Percentiles rank a stretch among this genome's conserved stretches.
phyloP scores from a whole-genome alignment of 2,113 vertebrate species.

The Dryoscopus gambensis region DNA sequence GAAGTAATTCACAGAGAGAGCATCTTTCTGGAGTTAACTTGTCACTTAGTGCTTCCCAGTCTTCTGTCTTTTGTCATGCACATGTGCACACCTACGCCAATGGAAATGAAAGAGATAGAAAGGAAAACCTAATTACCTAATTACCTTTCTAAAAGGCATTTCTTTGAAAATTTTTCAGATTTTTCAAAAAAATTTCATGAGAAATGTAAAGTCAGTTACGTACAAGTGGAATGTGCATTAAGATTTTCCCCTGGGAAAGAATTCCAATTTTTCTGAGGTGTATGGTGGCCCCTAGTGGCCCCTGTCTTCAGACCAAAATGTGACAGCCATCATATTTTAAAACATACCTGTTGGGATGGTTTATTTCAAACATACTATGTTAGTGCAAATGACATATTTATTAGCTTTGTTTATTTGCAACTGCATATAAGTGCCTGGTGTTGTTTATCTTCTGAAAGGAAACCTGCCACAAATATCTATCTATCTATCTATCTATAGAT shows the following conservation, averaged over 20 bases:
- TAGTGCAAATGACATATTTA: background rate
- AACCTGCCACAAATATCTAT: background rate
- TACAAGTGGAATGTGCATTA: background rate
- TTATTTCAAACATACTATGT: background rate
- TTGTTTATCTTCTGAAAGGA: background rate
- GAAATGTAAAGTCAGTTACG: background rate
- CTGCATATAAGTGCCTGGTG: background rate
- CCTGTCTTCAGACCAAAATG: background rate
- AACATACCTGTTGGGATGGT: background rate
- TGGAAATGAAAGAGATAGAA: background rate
- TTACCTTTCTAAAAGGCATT: rapidly evolving
- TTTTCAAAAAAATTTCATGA: background rate
- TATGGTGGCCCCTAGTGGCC: slow-evolving; percentile 52
- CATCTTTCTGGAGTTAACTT: background rate
- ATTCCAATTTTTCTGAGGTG: background rate
- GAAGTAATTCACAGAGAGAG: background rate
- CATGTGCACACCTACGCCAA: background rate
- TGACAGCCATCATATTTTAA: background rate
- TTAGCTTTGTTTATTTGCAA: background rate
- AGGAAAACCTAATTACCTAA: background rate
- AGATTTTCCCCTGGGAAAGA: background rate
- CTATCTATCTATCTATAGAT: no score
- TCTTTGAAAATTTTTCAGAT: background rate
- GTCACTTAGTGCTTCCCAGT: background rate
- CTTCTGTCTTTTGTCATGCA: background rate